A percentile compares a stretch with the other conserved stretches of the same genome.
Conservation (phyloP, 2,888 invertebrate species). For the Sepiola atlantica region DNA sequence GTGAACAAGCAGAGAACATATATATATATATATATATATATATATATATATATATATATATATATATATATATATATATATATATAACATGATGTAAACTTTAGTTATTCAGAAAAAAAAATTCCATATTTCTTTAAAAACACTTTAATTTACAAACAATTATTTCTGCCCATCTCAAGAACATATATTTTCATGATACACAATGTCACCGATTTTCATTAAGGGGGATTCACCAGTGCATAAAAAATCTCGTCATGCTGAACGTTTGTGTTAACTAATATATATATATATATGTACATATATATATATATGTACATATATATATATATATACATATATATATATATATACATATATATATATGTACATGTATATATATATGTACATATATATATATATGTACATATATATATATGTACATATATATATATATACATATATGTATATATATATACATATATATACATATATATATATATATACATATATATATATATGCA, state of each 20-base stretch:
- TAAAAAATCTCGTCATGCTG: too few species aligned
- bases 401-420: neutral
- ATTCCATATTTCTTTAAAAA: too few species aligned
- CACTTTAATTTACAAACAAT: too few species aligned
- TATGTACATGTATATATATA: neutral
- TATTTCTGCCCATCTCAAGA: too few species aligned
- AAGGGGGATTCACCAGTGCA: too few species aligned
- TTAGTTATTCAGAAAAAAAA: too few species aligned
- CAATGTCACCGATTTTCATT: too few species aligned
- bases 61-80: conserved; percentile 32
- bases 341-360: neutral
- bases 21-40: neutral
- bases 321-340: conserved; percentile 2
- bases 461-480: neutral
- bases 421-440: neutral
- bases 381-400: neutral
- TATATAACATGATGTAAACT: too few species aligned
- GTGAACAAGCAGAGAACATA: too few species aligned
- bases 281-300: conserved; percentile 33
- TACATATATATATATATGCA: neutral
- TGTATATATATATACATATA: neutral
- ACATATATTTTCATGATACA: too few species aligned
- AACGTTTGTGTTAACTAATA: neutral
- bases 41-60: conserved; percentile 17
- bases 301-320: neutral